Conservation (phyloP, 2,113 vertebrate genomes). For the Lanius collurio region DNA sequence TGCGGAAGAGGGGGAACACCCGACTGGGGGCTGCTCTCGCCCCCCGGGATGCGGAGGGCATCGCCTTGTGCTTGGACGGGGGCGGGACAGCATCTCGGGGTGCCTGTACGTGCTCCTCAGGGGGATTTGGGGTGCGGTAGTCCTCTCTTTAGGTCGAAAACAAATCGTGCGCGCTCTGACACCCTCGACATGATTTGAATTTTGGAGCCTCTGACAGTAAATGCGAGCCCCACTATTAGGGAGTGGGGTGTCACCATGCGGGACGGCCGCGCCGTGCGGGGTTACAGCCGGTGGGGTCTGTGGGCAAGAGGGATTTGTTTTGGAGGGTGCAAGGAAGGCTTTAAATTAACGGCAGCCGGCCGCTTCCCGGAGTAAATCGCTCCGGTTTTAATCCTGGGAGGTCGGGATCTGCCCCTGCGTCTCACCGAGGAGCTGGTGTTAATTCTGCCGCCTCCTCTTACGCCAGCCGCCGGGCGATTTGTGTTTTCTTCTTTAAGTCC, state of each 20-base stretch:
- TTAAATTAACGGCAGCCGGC: neutral
- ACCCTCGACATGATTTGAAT: accelerated
- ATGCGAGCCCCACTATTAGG: accelerated
- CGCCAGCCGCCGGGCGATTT: neutral
- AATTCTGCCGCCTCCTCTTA: neutral
- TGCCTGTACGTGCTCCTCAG: neutral
- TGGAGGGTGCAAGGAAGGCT: neutral
- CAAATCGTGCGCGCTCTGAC: neutral
- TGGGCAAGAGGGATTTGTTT: neutral
- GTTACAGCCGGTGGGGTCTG: neutral
- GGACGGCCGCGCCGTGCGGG: neutral
- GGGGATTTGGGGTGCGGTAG: neutral
- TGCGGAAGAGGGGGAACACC: neutral
- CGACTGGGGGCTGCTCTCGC: accelerated
- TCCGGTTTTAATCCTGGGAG: neutral
- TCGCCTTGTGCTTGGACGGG: neutral
- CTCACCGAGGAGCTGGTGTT: neutral
- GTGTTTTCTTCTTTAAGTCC: neutral
- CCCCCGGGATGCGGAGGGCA: neutral
- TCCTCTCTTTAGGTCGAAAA: neutral
- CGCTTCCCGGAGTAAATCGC: neutral
- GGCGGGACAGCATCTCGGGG: neutral
- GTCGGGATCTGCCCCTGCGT: neutral
- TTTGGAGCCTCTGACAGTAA: neutral
- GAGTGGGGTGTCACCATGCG: neutral